phyloP scores from a whole-genome alignment of 2,113 vertebrate species.

The Calyptommatus sinebrachiatus region DNA sequence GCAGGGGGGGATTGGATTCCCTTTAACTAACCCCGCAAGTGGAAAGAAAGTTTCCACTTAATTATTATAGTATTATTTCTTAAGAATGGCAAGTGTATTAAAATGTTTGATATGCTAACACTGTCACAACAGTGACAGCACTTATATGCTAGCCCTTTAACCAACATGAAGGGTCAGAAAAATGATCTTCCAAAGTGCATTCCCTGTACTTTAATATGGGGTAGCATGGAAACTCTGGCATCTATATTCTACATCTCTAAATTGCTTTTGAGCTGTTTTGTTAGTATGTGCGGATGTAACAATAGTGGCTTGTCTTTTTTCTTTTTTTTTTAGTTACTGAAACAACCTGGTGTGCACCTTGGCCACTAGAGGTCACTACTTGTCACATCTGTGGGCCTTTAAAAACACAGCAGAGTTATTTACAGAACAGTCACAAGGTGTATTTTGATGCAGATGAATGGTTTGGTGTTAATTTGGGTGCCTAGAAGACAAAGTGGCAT shows the following conservation, averaged over 20 bases:
- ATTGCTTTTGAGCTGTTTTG: no score
- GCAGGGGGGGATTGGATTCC: no score
- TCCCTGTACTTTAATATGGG: no score
- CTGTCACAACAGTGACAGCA: not conserved
- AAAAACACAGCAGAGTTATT: slow-evolving; percentile 13
- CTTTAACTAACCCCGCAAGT: no score
- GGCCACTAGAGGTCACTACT: slow-evolving; percentile 25
- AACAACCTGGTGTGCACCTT: not conserved
- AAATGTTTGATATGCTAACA: not conserved
- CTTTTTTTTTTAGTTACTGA: accelerated
- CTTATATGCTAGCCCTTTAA: not conserved
- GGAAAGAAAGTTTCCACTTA: no score
- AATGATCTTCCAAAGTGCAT: no score
- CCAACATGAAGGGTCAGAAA: no score
- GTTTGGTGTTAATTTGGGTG: slow-evolving; percentile 9
- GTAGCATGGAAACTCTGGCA: no score
- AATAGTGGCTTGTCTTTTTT: no score
- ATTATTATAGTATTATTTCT: not conserved
- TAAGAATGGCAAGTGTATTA: not conserved
- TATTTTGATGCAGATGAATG: slow-evolving; percentile 2
- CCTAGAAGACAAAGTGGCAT: not conserved
- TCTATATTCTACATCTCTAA: no score
- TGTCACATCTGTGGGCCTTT: not conserved
- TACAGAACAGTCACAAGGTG: not conserved
- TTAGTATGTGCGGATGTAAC: no score